These are phyloP conservation scores for Acipenser ruthenus DNA, from an alignment of 2,797 vertebrate species.

Conservation along the genomic window DNA sequence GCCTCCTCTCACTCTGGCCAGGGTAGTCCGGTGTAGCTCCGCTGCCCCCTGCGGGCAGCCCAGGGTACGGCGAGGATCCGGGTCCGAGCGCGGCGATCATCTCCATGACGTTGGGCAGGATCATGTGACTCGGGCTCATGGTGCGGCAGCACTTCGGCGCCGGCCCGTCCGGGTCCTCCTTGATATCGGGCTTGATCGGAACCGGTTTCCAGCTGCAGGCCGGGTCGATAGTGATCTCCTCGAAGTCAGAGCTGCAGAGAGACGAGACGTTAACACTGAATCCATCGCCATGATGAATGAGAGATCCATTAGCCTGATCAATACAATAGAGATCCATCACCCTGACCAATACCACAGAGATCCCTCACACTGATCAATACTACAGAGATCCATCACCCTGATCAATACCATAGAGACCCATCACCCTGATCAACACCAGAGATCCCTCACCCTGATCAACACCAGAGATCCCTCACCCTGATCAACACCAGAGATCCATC, in stretches of 20 bases:
- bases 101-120: conserved; percentile 91
- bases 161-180: conserved; percentile 85
- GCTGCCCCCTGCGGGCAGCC: conserved; percentile 54
- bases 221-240: conserved; percentile 95
- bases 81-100: conserved; percentile 88
- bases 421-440: too few species aligned
- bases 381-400: too few species aligned
- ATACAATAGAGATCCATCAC: too few species aligned
- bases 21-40: conserved; percentile 62
- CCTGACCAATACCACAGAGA: too few species aligned
- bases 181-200: conserved; percentile 83
- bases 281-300: too few species aligned
- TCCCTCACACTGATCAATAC: too few species aligned
- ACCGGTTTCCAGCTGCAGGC: conserved; percentile 91
- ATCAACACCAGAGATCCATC: too few species aligned
- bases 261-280: neutral
- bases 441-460: too few species aligned
- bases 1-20: conserved; percentile 55
- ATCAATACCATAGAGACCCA: too few species aligned
- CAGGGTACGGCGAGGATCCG: conserved; percentile 63
- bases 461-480: too few species aligned
- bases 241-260: conserved; percentile 73
- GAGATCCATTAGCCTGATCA: too few species aligned
- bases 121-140: conserved; percentile 85
- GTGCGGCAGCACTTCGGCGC: conserved; percentile 84